Evolutionary conservation across 2,797 vertebrate species (phyloP), one percentile per base, ranked within the genome.

Genomic region (Linurgus olivaceus): DNA sequence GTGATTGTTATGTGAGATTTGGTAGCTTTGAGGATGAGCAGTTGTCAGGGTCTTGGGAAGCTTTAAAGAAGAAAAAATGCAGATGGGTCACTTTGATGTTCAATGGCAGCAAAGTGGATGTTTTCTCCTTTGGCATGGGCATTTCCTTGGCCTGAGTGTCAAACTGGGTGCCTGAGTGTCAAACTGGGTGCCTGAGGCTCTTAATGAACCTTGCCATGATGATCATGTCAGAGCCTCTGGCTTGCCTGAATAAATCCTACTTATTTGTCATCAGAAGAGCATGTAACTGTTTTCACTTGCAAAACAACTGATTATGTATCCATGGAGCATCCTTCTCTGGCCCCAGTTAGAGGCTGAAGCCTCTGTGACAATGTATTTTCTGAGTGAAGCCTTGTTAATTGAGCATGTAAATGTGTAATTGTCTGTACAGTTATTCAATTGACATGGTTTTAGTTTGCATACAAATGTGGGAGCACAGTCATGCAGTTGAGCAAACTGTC

Each of bases 321-420:
- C 40, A 9, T 3, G 50, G 65, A 76, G 29, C 52, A 45, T 73
- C 33, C 19, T 94, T 7, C 54, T 85, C 47, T 42, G 35, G 31
- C 47, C 50, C 19, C 18, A n/a, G 1, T 58, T 67, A 54, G 57
- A 86, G 42, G 48, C 42, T 65, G 61, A 89, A 89, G 75, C 47
- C n/a, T 37, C 1, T 35, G 65, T 83, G 65, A 47, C 74, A 58
- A 20, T 2, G 3, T 48, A 44, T 74, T 90, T 66, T 75, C 47
- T 72, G 50, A 89, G 50, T 8, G 24, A 68, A 80, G 31, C 42
- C 61, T 77, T 58, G 68, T 89, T 96, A 92, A 91, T 51, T 54
- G 72, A 90, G 84, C 31, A 2, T 79, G 15, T 68, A 87, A 89
- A 65, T 67, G 81, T 82, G 78, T 93, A 94, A 96, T 91, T 85